Percentiles rank a stretch among this genome's conserved stretches.
These are phyloP conservation scores for Actinernus sp. DNA, from an alignment of 92 coral and sea anemone genomes.

Conservation along the genomic window DNA sequence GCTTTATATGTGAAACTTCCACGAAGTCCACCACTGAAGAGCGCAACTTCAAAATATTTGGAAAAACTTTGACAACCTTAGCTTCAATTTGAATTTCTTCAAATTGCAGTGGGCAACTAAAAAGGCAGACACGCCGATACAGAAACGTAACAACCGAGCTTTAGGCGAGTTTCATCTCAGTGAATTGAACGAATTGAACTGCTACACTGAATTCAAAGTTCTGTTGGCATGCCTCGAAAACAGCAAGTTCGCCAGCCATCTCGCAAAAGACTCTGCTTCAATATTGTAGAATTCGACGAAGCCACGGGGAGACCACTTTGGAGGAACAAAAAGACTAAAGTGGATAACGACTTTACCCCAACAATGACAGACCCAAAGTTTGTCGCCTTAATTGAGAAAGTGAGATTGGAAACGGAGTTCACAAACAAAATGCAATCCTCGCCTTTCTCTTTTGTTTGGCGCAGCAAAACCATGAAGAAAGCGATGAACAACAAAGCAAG, in stretches of 20 bases:
- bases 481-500: too few species aligned
- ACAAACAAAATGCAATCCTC: not conserved
- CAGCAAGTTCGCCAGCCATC: slow-evolving; percentile 10
- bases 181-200: too few species aligned
- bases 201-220: not conserved
- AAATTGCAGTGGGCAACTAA: too few species aligned
- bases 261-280: slow-evolving; percentile 31
- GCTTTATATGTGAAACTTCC: too few species aligned
- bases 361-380: slow-evolving; percentile 17
- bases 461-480: too few species aligned
- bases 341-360: slow-evolving; percentile 17
- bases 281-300: slow-evolving; percentile 33
- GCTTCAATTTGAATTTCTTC: too few species aligned
- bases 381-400: slow-evolving; percentile 16
- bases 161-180: too few species aligned
- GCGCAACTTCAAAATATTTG: too few species aligned
- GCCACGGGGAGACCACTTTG: slow-evolving; percentile 32
- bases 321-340: slow-evolving; percentile 23
- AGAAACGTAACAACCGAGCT: too few species aligned
- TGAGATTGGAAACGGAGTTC: slow-evolving; percentile 17
- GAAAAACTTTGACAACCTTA: too few species aligned
- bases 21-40: too few species aligned
- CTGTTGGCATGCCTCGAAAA: slow-evolving; percentile 18
- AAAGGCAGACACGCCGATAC: too few species aligned
- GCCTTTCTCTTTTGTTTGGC: slow-evolving; percentile 19